phyloP scores from a whole-genome alignment of 2,113 vertebrate species.

The Nasalis larvatus region DNA sequence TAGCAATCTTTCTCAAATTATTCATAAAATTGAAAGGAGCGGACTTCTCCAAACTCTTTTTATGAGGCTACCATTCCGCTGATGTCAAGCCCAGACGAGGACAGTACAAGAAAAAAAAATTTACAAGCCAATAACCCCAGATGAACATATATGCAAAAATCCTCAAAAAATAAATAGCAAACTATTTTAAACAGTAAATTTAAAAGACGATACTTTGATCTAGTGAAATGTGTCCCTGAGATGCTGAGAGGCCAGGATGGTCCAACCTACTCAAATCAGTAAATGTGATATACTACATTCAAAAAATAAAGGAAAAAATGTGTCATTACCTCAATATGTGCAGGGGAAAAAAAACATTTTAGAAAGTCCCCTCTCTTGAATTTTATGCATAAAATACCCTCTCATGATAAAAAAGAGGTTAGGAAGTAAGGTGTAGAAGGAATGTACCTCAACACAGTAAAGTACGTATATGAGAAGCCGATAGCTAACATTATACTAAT shows the following conservation, averaged over 20 bases:
- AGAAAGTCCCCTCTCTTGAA: background rate
- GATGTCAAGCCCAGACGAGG: background rate
- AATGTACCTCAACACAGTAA: background rate
- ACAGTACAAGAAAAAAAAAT: background rate
- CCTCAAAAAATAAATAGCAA: background rate
- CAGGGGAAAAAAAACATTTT: background rate
- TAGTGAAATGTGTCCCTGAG: background rate
- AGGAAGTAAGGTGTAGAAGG: background rate
- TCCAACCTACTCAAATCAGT: background rate
- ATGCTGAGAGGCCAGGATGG: background rate
- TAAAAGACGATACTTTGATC: background rate
- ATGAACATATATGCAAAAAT: background rate
- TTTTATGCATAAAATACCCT: background rate
- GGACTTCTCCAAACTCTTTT: background rate
- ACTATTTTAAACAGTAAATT: background rate
- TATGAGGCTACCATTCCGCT: background rate
- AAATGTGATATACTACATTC: background rate
- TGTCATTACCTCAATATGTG: background rate
- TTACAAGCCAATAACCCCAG: background rate
- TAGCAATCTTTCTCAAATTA: background rate
- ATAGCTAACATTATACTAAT: background rate
- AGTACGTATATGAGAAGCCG: background rate
- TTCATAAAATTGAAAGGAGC: background rate
- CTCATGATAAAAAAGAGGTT: too few species aligned
- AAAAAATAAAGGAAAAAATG: background rate